These are phyloP conservation scores for Platyscapa corneri DNA, from an alignment of 1,140 invertebrate species.

Conservation along the genomic window DNA sequence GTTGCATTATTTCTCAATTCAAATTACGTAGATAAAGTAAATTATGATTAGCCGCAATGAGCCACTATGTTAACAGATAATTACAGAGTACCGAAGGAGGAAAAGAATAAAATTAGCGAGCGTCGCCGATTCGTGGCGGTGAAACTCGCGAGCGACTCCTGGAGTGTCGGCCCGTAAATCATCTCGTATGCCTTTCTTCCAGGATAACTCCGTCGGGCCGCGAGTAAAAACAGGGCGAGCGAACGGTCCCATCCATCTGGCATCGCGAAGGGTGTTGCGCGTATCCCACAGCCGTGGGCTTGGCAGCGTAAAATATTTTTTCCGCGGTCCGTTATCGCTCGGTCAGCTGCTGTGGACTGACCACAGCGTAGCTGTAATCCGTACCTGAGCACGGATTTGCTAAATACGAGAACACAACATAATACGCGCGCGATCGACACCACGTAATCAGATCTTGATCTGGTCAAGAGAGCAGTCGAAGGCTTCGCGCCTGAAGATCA, in stretches of 20 bases:
- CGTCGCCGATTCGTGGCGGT: too few relatives aligned
- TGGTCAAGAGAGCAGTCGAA: too few relatives aligned
- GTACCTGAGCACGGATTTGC: neutral
- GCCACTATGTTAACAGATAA: neutral
- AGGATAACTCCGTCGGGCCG: neutral
- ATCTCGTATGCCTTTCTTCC: neutral
- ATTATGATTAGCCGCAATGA: neutral
- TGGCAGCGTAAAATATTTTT: slow-evolving; percentile 28
- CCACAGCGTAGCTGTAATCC: slow-evolving; percentile 5
- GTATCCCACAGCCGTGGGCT: neutral
- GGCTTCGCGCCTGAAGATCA: too few relatives aligned
- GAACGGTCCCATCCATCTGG: slow-evolving; percentile 33
- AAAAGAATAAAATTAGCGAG: neutral
- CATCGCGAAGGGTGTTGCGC: neutral
- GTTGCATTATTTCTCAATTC: neutral
- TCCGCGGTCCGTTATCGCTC: slow-evolving; percentile 33
- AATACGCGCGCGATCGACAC: slow-evolving; percentile 29
- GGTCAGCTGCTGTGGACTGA: slow-evolving; percentile 2
- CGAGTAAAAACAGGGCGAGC: neutral
- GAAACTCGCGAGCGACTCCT: neutral
- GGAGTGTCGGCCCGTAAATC: too few relatives aligned
- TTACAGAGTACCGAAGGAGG: neutral
- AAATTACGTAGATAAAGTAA: neutral
- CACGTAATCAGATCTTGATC: slow-evolving; percentile 34
- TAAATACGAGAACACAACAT: slow-evolving; percentile 30